These are phyloP conservation scores for Eulithis testata DNA, from an alignment of 2,888 invertebrate genomes.

Conservation along the genomic window DNA sequence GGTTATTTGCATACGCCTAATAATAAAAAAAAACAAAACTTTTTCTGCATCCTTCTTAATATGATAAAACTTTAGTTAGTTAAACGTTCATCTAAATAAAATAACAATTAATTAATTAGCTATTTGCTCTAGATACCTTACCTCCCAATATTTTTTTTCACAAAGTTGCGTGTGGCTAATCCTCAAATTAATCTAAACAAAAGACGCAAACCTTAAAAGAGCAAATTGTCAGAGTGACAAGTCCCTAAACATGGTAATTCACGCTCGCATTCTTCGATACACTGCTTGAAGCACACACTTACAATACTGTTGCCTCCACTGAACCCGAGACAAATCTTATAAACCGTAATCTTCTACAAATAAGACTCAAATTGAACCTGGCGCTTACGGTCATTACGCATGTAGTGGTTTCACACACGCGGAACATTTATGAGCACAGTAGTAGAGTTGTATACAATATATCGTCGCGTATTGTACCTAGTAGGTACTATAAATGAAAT, in stretches of 20 bases:
- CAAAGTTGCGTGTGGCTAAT: slow-evolving; percentile 33
- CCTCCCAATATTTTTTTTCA: slow-evolving; percentile 1
- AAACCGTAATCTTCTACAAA: slow-evolving; percentile 17
- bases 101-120: background rate
- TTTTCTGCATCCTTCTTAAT: too few species aligned
- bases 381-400: slow-evolving; percentile 46
- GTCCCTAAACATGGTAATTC: slow-evolving; percentile 82
- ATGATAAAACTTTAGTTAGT: too few species aligned
- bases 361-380: slow-evolving; percentile 49
- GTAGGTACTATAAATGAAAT: slow-evolving; percentile 82
- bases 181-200: slow-evolving; percentile 52
- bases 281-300: slow-evolving; percentile 72
- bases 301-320: slow-evolving; percentile 68
- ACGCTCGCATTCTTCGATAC: slow-evolving; percentile 83
- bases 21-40: too few species aligned
- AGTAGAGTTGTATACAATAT: slow-evolving; percentile 79
- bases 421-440: slow-evolving; percentile 72
- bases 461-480: slow-evolving; percentile 79
- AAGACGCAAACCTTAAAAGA: slow-evolving; percentile 64
- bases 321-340: slow-evolving; percentile 35
- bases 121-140: background rate
- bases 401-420: slow-evolving; percentile 63
- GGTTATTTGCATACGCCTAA: too few species aligned
- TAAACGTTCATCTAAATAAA: background rate
- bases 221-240: slow-evolving; percentile 79